These are phyloP conservation scores for Plemyria rubiginata DNA, from an alignment of 2,888 invertebrate species.

Conservation along the genomic window DNA sequence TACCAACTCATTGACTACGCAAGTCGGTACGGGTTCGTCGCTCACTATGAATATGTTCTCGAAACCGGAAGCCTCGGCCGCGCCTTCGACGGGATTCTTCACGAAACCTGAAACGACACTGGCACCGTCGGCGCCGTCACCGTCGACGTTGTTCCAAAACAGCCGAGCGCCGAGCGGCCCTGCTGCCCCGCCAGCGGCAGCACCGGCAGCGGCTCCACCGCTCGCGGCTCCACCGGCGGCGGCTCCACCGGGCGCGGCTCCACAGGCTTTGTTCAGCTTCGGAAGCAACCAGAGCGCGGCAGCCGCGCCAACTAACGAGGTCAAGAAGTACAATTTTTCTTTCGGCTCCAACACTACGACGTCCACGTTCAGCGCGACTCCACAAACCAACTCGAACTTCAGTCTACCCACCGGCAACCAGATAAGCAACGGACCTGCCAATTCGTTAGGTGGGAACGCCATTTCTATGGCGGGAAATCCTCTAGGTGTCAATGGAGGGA, in stretches of 20 bases:
- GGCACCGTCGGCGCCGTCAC: neutral
- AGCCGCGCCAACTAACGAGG: slow-evolving; percentile 48
- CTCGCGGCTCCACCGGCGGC: neutral
- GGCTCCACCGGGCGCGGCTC: slow-evolving; percentile 45
- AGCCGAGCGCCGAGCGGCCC: slow-evolving; percentile 57
- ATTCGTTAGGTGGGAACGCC: slow-evolving; percentile 16
- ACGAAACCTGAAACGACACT: slow-evolving; percentile 42
- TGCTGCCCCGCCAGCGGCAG: slow-evolving; percentile 32
- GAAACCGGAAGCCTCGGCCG: slow-evolving; percentile 31
- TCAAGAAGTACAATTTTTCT: slow-evolving; percentile 59
- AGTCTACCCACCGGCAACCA: slow-evolving; percentile 15
- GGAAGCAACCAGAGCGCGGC: slow-evolving; percentile 42
- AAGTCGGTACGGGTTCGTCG: slow-evolving; percentile 4
- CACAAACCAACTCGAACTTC: slow-evolving; percentile 21
- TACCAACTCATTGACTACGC: slow-evolving; percentile 7
- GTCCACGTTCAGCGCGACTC: slow-evolving; percentile 45
- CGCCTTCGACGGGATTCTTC: slow-evolving; percentile 48
- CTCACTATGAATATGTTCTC: slow-evolving; percentile 9
- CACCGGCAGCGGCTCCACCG: neutral
- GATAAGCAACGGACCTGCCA: slow-evolving; percentile 18
- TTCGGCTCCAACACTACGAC: slow-evolving; percentile 54
- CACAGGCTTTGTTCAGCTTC: slow-evolving; percentile 57
- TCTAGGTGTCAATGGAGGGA: slow-evolving; percentile 9
- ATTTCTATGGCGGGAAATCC: slow-evolving; percentile 4
- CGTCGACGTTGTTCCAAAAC: slow-evolving; percentile 41